Evolutionary conservation across 2,113 vertebrate species (phyloP), one percentile per base, ranked within the genome.

Genomic region (Hyperoodon ampullatus): DNA sequence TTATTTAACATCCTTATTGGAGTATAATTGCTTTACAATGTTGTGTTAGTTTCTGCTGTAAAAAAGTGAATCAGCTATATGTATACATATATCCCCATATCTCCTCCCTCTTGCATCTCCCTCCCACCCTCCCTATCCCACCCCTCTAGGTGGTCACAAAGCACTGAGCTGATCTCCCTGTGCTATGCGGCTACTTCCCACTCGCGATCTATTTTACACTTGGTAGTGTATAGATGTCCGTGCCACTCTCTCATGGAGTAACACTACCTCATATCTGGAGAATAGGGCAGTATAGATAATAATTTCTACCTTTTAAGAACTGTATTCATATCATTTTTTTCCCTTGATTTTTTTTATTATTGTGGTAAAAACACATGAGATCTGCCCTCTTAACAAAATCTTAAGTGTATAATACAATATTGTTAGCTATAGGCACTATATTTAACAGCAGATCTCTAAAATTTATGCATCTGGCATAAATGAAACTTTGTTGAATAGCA

Each of bases 261-360:
- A 92, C 23, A 71, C 80, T 75, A 21, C 78, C 83, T 97, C 82
- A 92, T 16, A 42, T 71, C 86, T 94, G 26, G 85, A 93, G 92
- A 94, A 83, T 53, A 68, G 85, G 19, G 55, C 77, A 75, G 15
- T 50, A 58, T 33, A 55, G 78, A 90, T 71, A 63, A 30, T 58
- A 78, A 93, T 44, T 66, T 80, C 53, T 14, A 78, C 72, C 23
- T 93, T 86, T 83, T 88, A 94, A 66, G 28, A 70, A 68, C 18
- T 42, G 9, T 75, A 65, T 77, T 88, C 94, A 33, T 77, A 33
- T 58, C 74, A 82, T 58, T 95, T 33, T 91, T 95, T 42, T 28
- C 28, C 16, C 50, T 83, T 95, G 39, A 6, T 44, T 65, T 94
- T 94, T 72, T 53, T 86, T 63, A 24, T 71, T 39, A 19, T 68